Conservation (phyloP, 2,888 invertebrate genomes). For the Stenoptilia bipunctidactyla region DNA sequence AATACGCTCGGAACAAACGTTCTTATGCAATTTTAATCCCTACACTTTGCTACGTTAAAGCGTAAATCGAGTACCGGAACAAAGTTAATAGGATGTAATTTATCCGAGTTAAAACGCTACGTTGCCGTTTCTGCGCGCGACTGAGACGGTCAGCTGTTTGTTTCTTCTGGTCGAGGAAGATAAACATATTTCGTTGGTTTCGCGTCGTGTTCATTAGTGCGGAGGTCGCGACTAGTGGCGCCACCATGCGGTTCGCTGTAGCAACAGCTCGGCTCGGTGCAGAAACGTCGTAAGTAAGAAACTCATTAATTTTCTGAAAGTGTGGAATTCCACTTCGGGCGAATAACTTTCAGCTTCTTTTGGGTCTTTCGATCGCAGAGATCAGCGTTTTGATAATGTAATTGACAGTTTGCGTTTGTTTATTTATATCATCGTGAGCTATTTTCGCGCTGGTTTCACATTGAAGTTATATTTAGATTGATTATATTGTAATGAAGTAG, state of each 20-base stretch:
- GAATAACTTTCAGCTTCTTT: constrained; percentile 48
- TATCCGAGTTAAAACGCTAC: constrained; percentile 61
- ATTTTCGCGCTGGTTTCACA: constrained; percentile 3
- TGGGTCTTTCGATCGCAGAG: constrained; percentile 23
- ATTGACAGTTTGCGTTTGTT: constrained; percentile 1
- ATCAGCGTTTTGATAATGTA: constrained; percentile 18
- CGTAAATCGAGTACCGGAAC: constrained; percentile 62
- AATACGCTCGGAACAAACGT: constrained; percentile 33
- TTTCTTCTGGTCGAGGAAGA: constrained; percentile 30
- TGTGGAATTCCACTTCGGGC: constrained; percentile 50
- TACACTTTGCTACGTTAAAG: constrained; percentile 53
- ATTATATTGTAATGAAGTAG: too few relatives aligned
- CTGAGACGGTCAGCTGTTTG: constrained; percentile 27
- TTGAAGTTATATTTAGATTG: not conserved
- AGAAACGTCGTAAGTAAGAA: constrained; percentile 46
- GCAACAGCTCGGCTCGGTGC: constrained; percentile 43
- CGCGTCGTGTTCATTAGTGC: constrained; percentile 51
- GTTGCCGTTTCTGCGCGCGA: constrained; percentile 61
- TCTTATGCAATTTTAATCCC: constrained; percentile 65
- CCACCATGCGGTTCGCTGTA: constrained; percentile 49
- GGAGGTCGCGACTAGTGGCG: constrained; percentile 35
- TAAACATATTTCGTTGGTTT: constrained; percentile 44
- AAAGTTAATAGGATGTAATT: constrained; percentile 69
- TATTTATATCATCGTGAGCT: constrained; percentile 7
- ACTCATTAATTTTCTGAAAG: constrained; percentile 68